phyloP scores from a whole-genome alignment of 2,797 vertebrate species.

The Streptopelia turtur region DNA sequence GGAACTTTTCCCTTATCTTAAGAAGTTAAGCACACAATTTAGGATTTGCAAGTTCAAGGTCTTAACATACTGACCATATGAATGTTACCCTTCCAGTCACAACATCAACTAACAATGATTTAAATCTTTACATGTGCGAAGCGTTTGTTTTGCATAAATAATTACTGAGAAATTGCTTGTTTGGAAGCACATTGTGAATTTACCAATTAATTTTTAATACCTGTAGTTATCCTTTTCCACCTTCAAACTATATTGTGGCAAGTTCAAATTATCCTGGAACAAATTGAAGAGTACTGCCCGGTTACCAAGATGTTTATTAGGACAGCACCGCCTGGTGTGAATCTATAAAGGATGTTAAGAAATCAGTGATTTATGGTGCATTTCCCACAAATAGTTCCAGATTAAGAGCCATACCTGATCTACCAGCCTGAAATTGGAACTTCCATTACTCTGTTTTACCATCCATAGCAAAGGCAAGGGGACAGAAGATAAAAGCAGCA shows the following conservation, averaged over 20 bases:
- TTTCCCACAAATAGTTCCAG: not conserved
- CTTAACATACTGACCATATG: not conserved
- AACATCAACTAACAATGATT: not conserved
- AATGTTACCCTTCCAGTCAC: not conserved
- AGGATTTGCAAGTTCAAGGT: not conserved
- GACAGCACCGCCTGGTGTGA: not conserved
- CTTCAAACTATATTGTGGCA: not conserved
- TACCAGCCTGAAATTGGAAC: not conserved
- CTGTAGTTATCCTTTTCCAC: not conserved
- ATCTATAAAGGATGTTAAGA: not conserved
- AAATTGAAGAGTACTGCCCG: not conserved
- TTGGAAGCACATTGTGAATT: not conserved
- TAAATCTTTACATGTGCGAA: not conserved
- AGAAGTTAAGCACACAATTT: not conserved
- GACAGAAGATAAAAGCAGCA: not conserved
- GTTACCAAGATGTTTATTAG: not conserved
- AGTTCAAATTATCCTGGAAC: not conserved
- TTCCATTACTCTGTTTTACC: not conserved
- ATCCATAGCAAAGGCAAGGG: not conserved
- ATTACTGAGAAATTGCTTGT: not conserved
- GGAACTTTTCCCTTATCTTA: not conserved
- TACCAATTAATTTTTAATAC: not conserved
- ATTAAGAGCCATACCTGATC: not conserved
- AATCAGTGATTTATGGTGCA: not conserved
- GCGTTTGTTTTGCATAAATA: not conserved